Percentiles rank a stretch among this genome's conserved stretches.
Evolutionary conservation across 2,797 vertebrate genomes (phyloP).

Genomic region (Dendrocincla fuliginosa): DNA sequence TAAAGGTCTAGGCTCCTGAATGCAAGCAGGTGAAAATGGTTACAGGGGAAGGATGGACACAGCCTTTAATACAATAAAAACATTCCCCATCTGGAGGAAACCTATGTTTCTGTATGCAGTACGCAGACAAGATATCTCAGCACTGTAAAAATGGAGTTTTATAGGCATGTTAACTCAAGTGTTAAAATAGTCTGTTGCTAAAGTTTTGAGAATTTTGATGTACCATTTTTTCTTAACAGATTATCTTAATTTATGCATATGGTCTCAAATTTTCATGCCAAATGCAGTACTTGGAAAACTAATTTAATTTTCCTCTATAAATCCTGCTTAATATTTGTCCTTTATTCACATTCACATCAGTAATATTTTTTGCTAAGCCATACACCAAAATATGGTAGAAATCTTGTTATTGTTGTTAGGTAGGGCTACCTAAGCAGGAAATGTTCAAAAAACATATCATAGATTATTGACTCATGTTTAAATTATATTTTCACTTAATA

Average conservation of each 20-base stretch:
- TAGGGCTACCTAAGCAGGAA: background rate
- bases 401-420: background rate
- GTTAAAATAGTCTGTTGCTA: background rate
- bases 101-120: background rate
- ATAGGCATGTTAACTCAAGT: background rate
- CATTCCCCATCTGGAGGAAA: background rate
- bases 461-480: constrained; percentile 38
- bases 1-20: background rate
- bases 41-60: rapidly evolving
- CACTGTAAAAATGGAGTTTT: background rate
- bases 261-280: background rate
- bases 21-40: background rate
- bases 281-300: background rate
- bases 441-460: background rate
- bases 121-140: background rate
- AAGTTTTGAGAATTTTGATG: background rate
- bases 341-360: background rate
- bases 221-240: background rate
- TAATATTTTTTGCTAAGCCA: background rate
- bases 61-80: background rate
- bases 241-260: background rate
- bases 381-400: background rate
- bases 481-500: constrained; percentile 52
- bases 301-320: background rate
- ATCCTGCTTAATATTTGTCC: background rate